Percentiles rank a stretch among this genome's conserved stretches.
phyloP scores from a whole-genome alignment of 2,113 vertebrate species.

The Baryphthengus martii region DNA sequence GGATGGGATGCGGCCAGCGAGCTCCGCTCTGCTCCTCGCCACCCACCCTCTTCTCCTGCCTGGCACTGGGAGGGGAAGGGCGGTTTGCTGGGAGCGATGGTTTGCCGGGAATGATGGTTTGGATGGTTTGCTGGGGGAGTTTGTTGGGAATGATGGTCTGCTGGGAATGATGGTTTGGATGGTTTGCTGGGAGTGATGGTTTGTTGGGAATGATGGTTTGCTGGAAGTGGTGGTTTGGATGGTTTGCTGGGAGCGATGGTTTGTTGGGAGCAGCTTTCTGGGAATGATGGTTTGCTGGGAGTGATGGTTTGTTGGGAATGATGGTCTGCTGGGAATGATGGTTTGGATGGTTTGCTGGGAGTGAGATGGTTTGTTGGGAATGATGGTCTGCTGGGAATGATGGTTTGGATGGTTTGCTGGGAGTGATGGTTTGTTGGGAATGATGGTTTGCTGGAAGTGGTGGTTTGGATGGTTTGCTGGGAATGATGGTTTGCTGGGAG shows the following conservation, averaged over 20 bases:
- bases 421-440: background rate
- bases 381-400: background rate
- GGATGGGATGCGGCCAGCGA: background rate
- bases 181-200: background rate
- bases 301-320: background rate
- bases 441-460: background rate
- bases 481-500: background rate
- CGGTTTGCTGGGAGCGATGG: background rate
- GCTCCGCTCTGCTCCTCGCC: background rate
- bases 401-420: background rate
- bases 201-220: fast-evolving
- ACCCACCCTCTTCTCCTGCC: background rate
- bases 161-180: fast-evolving
- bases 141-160: background rate
- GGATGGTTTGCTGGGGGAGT: fast-evolving
- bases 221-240: too few relatives aligned
- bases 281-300: background rate
- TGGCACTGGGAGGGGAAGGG: background rate
- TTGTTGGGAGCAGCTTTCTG: too few relatives aligned
- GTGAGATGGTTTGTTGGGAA: background rate
- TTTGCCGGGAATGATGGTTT: background rate
- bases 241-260: background rate
- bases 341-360: background rate
- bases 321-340: background rate
- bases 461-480: background rate